These are phyloP conservation scores for Chrysemys picta DNA, from an alignment of 2,113 vertebrate species.

Conservation along the genomic window DNA sequence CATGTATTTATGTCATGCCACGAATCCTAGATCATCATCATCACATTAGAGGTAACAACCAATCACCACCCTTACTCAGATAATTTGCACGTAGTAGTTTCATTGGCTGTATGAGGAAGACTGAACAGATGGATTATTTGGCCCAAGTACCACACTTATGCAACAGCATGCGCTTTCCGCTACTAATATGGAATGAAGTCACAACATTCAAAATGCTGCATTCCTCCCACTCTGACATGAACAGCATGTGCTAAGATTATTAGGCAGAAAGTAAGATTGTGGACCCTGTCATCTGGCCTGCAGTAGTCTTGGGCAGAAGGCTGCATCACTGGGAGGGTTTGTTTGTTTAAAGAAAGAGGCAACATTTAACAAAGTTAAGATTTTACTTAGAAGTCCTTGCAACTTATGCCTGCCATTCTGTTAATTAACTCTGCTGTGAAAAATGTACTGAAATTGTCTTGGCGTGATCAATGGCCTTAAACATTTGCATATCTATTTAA, in stretches of 20 bases:
- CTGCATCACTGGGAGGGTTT: fast-evolving
- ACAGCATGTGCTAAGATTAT: fast-evolving
- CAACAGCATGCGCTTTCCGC: background rate
- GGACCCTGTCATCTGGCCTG: background rate
- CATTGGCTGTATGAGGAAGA: background rate
- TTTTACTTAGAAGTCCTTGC: background rate
- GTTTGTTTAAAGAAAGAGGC: background rate
- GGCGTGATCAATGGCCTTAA: fast-evolving
- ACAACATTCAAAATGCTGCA: fast-evolving
- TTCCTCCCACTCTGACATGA: fast-evolving
- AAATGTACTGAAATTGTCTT: background rate
- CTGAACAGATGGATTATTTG: background rate
- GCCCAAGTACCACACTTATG: background rate
- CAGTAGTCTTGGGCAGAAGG: background rate
- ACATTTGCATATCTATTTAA: background rate
- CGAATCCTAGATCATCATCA: background rate
- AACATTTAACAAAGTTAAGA: background rate
- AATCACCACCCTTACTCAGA: background rate
- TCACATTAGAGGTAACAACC: background rate
- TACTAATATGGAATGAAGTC: fast-evolving
- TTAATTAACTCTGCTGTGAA: background rate
- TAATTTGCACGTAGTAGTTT: background rate
- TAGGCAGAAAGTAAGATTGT: background rate
- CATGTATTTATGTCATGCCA: background rate
- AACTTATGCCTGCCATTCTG: background rate